These are phyloP conservation scores for Anomalospiza imberbis DNA, from an alignment of 2,797 vertebrate genomes.

Conservation along the genomic window DNA sequence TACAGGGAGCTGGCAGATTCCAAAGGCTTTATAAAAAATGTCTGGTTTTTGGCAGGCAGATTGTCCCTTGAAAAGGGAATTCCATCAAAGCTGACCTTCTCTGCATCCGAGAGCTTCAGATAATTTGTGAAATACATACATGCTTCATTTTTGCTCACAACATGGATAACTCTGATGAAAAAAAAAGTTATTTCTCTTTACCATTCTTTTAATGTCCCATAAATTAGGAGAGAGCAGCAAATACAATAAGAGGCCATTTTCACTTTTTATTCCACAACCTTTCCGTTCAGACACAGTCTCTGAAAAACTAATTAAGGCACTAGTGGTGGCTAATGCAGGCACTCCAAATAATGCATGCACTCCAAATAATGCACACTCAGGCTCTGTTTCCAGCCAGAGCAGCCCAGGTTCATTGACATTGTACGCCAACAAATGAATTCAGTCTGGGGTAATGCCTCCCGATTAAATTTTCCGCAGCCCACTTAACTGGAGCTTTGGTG, in stretches of 20 bases:
- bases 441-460: not conserved
- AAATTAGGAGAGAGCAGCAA: not conserved
- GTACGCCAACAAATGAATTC: conserved; percentile 41
- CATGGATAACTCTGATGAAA: not conserved
- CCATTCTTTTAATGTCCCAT: not conserved
- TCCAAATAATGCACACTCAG: conserved; percentile 31
- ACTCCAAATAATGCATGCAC: conserved; percentile 29
- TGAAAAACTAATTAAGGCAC: conserved; percentile 46
- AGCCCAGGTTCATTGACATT: conserved; percentile 36
- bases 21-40: not conserved
- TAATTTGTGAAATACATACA: not conserved
- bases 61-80: not conserved
- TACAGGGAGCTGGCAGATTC: not conserved
- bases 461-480: conserved; percentile 32
- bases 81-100: not conserved
- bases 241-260: not conserved
- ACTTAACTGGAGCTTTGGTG: conserved; percentile 11
- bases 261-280: conserved; percentile 24
- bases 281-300: conserved; percentile 13
- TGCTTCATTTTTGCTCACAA: not conserved
- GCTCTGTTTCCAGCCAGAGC: conserved; percentile 25
- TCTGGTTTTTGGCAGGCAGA: not conserved
- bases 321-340: conserved; percentile 26
- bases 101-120: not conserved
- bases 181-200: conserved; percentile 1